These are phyloP conservation scores for Drosophila mulleri DNA, from an alignment of 2,888 invertebrate species.

Conservation along the genomic window DNA sequence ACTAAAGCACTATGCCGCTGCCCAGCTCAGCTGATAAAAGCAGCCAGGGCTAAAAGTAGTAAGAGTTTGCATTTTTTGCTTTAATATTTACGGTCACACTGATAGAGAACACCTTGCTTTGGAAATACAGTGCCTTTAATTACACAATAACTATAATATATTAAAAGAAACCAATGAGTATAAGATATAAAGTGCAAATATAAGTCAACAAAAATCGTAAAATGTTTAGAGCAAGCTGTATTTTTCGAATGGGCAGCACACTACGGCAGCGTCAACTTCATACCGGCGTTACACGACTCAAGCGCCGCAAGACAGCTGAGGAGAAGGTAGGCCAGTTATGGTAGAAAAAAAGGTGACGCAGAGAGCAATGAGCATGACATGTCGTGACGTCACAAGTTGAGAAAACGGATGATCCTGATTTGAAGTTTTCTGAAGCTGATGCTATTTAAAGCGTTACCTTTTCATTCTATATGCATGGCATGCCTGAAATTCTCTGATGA, in stretches of 20 bases:
- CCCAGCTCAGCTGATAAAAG: not conserved
- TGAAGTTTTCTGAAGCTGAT: not conserved
- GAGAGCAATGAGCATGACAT: not conserved
- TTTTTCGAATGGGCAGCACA: slow-evolving; percentile 31
- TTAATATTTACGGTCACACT: slow-evolving; percentile 27
- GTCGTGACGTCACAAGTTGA: slow-evolving; percentile 28
- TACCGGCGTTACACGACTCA: slow-evolving; percentile 83
- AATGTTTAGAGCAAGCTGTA: slow-evolving; percentile 48
- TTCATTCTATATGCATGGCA: not conserved
- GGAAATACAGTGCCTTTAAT: slow-evolving; percentile 26
- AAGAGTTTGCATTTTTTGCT: not conserved
- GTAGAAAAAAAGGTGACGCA: slow-evolving; percentile 15
- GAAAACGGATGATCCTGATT: not conserved
- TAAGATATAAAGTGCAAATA: not conserved
- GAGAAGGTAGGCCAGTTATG: slow-evolving; percentile 86
- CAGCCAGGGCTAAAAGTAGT: not conserved
- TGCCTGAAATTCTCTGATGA: not conserved
- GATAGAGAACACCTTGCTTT: not conserved
- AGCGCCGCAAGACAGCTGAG: slow-evolving; percentile 88
- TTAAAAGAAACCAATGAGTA: slow-evolving; percentile 19
- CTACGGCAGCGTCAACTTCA: slow-evolving; percentile 47
- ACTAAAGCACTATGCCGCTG: not conserved
- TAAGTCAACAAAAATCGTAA: not conserved
- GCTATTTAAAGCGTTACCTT: not conserved
- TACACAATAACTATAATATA: slow-evolving; percentile 44